These are phyloP conservation scores for Encarsia formosa DNA, from an alignment of 2,888 invertebrate species.

Conservation along the genomic window DNA sequence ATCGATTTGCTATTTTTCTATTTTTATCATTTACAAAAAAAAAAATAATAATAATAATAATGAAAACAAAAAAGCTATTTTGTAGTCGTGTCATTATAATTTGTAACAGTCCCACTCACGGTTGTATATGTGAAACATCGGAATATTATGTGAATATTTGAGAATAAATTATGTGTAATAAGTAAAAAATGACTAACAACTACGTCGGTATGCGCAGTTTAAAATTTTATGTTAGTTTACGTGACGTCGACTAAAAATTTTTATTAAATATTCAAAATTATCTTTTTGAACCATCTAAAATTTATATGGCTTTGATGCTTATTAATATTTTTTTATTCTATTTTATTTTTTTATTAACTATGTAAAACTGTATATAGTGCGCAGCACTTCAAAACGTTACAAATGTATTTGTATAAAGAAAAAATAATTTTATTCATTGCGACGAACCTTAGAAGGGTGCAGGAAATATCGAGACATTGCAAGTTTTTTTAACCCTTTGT, in stretches of 20 bases:
- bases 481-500: conserved; percentile 18
- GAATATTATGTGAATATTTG: too few species aligned
- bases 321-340: not conserved
- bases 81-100: too few species aligned
- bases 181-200: too few species aligned
- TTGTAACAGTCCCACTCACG: too few species aligned
- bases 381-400: conserved; percentile 23
- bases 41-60: too few species aligned
- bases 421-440: conserved; percentile 12
- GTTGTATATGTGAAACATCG: too few species aligned
- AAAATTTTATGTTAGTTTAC: conserved; percentile 5
- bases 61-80: too few species aligned
- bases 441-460: conserved; percentile 13
- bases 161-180: too few species aligned
- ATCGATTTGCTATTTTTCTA: too few species aligned
- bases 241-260: conserved; percentile 8
- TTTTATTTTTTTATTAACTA: conserved; percentile 15
- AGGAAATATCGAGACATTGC: conserved; percentile 18
- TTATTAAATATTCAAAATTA: not conserved
- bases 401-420: conserved; percentile 15
- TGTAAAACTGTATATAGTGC: conserved; percentile 24
- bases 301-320: not conserved
- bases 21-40: too few species aligned
- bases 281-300: too few species aligned
- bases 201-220: too few species aligned